phyloP scores from a whole-genome alignment of 2,113 vertebrate genomes.

The Mobula hypostoma region DNA sequence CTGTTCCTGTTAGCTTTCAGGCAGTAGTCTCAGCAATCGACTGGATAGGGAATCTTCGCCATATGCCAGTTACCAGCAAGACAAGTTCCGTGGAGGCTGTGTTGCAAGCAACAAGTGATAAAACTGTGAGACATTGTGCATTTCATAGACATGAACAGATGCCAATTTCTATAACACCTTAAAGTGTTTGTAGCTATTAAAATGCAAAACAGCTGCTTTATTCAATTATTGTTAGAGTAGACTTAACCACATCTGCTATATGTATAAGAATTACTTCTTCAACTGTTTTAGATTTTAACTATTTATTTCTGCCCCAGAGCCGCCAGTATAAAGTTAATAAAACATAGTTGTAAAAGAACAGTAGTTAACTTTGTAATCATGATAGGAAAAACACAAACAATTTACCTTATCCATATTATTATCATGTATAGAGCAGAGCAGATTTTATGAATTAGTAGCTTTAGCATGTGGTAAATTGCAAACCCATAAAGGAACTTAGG shows the following conservation, averaged over 20 bases:
- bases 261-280: background rate
- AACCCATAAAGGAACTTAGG: background rate
- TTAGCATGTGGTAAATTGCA: background rate
- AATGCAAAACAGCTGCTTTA: background rate
- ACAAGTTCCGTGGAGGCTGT: constrained; percentile 49
- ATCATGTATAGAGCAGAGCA: background rate
- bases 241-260: background rate
- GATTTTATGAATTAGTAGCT: background rate
- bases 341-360: background rate
- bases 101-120: constrained; percentile 57
- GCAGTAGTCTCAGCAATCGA: constrained; percentile 53
- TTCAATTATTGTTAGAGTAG: background rate
- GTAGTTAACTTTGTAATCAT: background rate
- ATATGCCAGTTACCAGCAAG: constrained; percentile 42
- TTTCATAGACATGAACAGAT: background rate
- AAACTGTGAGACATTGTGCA: constrained; percentile 50
- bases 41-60: constrained; percentile 54
- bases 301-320: background rate
- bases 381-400: background rate
- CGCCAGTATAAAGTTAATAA: background rate
- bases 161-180: background rate
- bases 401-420: background rate
- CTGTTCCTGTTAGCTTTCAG: constrained; percentile 47
- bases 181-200: background rate
- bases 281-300: background rate